A percentile compares a stretch with the other conserved stretches of the same genome.
Conservation (phyloP, 2,113 vertebrate genomes). For the Lanius ludovicianus region DNA sequence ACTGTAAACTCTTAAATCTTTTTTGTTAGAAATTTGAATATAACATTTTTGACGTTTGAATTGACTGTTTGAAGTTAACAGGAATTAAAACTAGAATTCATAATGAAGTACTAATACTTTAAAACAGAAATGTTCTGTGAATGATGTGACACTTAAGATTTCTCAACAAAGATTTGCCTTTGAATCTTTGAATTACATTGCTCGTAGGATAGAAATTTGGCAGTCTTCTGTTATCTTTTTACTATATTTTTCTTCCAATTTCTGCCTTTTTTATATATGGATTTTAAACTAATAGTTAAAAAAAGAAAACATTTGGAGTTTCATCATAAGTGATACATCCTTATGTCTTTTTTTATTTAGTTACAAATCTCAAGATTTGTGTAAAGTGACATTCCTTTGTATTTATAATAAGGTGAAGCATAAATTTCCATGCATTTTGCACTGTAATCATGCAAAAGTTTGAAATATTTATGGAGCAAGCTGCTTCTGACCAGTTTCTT, state of each 20-base stretch:
- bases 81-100: neutral
- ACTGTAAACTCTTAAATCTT: neutral
- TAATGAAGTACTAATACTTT: neutral
- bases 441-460: neutral
- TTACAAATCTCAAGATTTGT: constrained; percentile 41
- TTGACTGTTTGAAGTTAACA: neutral
- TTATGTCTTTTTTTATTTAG: constrained; percentile 70
- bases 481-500: neutral
- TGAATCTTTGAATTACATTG: neutral
- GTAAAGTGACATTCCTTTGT: constrained; percentile 41
- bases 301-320: neutral
- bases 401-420: constrained; percentile 58
- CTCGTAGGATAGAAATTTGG: neutral
- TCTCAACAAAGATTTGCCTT: neutral
- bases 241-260: neutral
- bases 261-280: neutral
- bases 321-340: constrained; percentile 56
- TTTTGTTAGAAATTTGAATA: neutral
- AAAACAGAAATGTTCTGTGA: neutral
- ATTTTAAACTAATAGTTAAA: neutral
- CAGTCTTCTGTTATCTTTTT: neutral
- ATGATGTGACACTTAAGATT: neutral
- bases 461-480: neutral
- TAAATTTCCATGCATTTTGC: constrained; percentile 25
- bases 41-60: neutral